phyloP scores from a whole-genome alignment of 2,797 vertebrate genomes.

The Lepidocolaptes lacrymiger region DNA sequence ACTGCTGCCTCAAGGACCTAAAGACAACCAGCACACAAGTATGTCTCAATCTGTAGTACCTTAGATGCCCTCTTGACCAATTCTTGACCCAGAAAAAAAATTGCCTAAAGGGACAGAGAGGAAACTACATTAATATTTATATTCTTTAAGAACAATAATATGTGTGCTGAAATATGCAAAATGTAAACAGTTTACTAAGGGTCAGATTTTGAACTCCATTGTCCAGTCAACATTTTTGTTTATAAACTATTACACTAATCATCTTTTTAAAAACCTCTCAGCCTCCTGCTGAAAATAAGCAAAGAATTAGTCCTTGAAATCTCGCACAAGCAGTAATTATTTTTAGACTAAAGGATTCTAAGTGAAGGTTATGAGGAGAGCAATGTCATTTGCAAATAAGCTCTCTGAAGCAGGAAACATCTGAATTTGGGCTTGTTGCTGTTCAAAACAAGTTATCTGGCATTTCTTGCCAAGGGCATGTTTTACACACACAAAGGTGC shows the following conservation, averaged over 20 bases:
- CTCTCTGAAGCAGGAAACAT: not conserved
- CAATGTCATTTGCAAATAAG: not conserved
- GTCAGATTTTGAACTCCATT: not conserved
- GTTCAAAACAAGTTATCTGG: not conserved
- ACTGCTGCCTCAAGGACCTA: not conserved
- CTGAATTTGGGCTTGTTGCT: not conserved
- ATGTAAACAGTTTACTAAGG: not conserved
- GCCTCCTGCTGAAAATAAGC: not conserved
- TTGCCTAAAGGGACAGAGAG: not conserved
- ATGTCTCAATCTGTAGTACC: not conserved
- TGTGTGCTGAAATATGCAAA: not conserved
- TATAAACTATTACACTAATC: not conserved
- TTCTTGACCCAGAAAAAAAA: not conserved
- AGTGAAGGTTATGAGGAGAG: not conserved
- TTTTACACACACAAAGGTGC: not conserved
- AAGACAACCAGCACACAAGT: not conserved
- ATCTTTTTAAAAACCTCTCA: not conserved
- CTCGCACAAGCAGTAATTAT: not conserved
- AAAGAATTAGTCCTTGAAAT: not conserved
- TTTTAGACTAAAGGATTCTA: constrained; percentile 18
- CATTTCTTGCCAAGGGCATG: not conserved
- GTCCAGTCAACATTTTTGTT: not conserved
- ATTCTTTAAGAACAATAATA: not conserved
- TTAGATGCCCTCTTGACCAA: not conserved
- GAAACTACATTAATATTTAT: not conserved